phyloP scores from a whole-genome alignment of 2,113 vertebrate genomes.

The Serilophus lunatus region DNA sequence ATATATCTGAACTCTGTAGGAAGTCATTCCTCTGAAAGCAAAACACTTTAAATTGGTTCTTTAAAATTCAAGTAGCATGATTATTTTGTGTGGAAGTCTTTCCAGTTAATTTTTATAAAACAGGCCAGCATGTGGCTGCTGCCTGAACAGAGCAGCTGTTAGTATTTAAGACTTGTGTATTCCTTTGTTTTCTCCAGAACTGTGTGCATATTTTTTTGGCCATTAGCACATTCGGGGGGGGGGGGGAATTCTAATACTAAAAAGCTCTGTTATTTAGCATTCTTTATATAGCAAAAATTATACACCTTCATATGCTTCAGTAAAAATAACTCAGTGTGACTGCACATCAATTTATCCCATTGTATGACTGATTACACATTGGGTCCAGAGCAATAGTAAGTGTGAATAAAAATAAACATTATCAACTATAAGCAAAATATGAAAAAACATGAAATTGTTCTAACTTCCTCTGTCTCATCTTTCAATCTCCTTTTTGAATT shows the following conservation, averaged over 20 bases:
- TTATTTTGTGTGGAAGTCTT: constrained; percentile 5
- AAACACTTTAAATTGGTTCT: not conserved
- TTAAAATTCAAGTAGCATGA: constrained; percentile 4
- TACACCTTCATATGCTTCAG: not conserved
- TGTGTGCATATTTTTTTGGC: constrained; percentile 41
- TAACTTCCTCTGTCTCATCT: not conserved
- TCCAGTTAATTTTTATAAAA: constrained; percentile 16
- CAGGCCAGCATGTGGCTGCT: constrained; percentile 26
- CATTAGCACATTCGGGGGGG: not conserved
- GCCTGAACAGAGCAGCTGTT: constrained; percentile 31
- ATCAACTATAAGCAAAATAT: not conserved
- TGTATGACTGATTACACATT: not conserved
- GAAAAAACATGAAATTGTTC: not conserved
- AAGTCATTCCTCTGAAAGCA: not conserved
- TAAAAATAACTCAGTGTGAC: constrained; percentile 19
- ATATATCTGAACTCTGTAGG: not conserved
- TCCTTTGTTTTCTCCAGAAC: constrained; percentile 48
- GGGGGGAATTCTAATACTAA: not conserved
- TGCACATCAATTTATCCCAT: not conserved
- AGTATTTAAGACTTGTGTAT: not conserved
- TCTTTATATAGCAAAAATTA: constrained; percentile 17
- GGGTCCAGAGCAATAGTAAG: not conserved
- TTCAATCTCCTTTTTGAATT: not conserved
- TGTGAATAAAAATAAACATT: not conserved
- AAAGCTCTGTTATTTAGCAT: not conserved